A percentile compares a stretch with the other conserved stretches of the same genome.
phyloP scores from a whole-genome alignment of 2,888 invertebrate species.

The Tryphoninae sp. region DNA sequence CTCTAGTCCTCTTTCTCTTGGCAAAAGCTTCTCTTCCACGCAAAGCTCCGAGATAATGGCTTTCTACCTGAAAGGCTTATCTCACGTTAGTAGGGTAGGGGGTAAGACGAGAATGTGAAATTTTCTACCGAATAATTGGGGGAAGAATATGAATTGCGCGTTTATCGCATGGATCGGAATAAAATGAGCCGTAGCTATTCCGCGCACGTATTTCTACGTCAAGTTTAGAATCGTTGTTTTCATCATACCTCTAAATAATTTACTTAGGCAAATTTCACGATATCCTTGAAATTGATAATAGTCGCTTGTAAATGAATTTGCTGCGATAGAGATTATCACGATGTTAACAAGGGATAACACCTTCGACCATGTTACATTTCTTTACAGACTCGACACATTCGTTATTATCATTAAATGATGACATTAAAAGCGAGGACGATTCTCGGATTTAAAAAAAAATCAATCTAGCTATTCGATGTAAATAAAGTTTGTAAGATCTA shows the following conservation, averaged over 20 bases:
- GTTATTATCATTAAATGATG: not conserved
- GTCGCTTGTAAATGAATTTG: not conserved
- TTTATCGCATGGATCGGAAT: conserved; percentile 7
- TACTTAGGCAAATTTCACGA: not conserved
- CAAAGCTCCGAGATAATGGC: conserved; percentile 17
- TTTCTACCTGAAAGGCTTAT: conserved; percentile 7
- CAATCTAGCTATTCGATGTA: not conserved
- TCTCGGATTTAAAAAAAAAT: not conserved
- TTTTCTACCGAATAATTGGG: conserved; percentile 4
- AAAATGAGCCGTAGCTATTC: not conserved
- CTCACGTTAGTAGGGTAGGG: not conserved
- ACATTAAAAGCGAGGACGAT: not conserved
- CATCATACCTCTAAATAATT: not conserved
- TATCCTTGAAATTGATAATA: not conserved
- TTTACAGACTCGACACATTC: not conserved
- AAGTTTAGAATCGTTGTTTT: not conserved
- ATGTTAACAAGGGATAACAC: not conserved
- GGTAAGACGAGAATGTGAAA: conserved; percentile 2
- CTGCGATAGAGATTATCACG: not conserved
- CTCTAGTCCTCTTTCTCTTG: not conserved
- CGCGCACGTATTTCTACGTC: not conserved
- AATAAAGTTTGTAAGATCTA: not conserved
- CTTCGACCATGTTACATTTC: not conserved
- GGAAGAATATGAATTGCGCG: not conserved
- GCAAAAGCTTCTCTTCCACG: conserved; percentile 5